Evolutionary conservation across 2,888 invertebrate genomes (phyloP).

Genomic region (Apotomis betuletana): DNA sequence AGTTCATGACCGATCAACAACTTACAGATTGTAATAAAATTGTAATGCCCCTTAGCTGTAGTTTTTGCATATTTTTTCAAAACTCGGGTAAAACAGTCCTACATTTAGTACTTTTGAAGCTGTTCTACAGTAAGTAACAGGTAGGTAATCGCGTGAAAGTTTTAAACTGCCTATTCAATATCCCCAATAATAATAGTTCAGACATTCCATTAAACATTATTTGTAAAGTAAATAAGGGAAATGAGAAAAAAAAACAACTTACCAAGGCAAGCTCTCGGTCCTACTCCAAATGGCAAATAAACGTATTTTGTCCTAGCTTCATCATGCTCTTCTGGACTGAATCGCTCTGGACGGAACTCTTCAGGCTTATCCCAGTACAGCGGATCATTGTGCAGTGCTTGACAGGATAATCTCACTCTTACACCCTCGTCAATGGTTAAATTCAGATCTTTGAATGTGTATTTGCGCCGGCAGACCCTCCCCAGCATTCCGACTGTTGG

Average conservation of each 20-base stretch:
- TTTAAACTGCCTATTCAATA: too few relatives aligned
- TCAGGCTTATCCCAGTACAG: constrained; percentile 50
- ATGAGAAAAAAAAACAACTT: constrained; percentile 10
- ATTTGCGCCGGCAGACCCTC: constrained; percentile 57
- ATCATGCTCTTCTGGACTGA: constrained; percentile 44
- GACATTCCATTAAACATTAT: neutral
- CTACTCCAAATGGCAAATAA: constrained; percentile 41
- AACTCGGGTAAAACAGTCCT: too few relatives aligned
- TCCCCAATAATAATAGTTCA: neutral
- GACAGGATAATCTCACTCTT: constrained; percentile 30
- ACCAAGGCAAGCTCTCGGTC: constrained; percentile 41
- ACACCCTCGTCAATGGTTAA: constrained; percentile 38
- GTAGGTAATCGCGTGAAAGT: too few relatives aligned
- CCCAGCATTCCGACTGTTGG: constrained; percentile 61
- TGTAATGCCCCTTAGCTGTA: too few relatives aligned
- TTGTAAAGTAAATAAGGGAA: neutral
- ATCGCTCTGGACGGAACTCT: constrained; percentile 50
- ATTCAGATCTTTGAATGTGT: constrained; percentile 48
- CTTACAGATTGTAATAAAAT: too few relatives aligned
- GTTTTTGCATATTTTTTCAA: too few relatives aligned
- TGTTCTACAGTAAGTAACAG: too few relatives aligned
- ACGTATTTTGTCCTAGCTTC: constrained; percentile 30
- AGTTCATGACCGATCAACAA: too few relatives aligned
- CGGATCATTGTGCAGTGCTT: constrained; percentile 41
- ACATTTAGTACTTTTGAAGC: too few relatives aligned